phyloP scores from a whole-genome alignment of 2,888 invertebrate species.

The Linyphia triangularis region DNA sequence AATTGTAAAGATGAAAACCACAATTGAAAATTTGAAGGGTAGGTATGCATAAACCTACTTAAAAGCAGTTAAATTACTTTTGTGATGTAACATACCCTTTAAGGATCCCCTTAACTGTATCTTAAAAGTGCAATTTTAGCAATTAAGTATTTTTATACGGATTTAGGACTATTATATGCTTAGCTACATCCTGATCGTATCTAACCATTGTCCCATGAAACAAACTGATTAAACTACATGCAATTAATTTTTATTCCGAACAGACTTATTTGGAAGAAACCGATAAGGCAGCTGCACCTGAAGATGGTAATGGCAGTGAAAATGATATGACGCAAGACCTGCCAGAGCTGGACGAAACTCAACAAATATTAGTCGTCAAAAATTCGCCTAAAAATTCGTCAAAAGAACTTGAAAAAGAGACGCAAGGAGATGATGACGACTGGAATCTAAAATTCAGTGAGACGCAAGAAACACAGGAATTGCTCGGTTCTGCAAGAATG shows the following conservation, averaged over 20 bases:
- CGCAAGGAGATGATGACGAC: conserved; percentile 44
- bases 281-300: neutral
- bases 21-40: too few species aligned
- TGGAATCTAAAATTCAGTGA: conserved; percentile 64
- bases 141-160: too few species aligned
- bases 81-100: too few species aligned
- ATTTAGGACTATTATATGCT: too few species aligned
- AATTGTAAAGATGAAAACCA: too few species aligned
- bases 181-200: neutral
- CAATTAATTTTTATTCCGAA: neutral
- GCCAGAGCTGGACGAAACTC: conserved; percentile 50
- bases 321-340: conserved; percentile 67
- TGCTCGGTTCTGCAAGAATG: conserved; percentile 10
- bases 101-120: too few species aligned
- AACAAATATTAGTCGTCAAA: conserved; percentile 15
- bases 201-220: too few species aligned
- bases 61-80: too few species aligned
- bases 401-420: neutral
- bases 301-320: conserved; percentile 23
- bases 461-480: conserved; percentile 63
- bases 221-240: too few species aligned
- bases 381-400: neutral
- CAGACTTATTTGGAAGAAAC: conserved; percentile 38
- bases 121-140: too few species aligned
- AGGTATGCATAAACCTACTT: too few species aligned